Conservation (phyloP, 1,140 invertebrate species). For the Drosophila willistoni region DNA sequence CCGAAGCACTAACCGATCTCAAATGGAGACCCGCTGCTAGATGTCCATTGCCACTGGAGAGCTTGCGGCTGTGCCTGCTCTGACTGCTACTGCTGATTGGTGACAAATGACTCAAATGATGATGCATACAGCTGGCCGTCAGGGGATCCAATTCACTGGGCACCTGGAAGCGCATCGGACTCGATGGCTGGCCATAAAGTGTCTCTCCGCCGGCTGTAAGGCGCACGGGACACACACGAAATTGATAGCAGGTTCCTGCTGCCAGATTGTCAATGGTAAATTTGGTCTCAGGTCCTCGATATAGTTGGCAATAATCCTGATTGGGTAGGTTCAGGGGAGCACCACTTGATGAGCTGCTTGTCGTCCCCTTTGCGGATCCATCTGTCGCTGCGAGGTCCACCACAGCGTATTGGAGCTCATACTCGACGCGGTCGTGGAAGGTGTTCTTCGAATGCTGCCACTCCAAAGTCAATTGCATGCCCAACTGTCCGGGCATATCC, state of each 20-base stretch:
- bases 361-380: slow-evolving; percentile 44
- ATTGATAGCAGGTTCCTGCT: slow-evolving; percentile 88
- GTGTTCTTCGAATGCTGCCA: slow-evolving; percentile 84
- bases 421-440: slow-evolving; percentile 77
- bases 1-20: slow-evolving; percentile 76
- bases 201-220: slow-evolving; percentile 85
- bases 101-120: slow-evolving; percentile 52
- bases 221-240: slow-evolving; percentile 89
- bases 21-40: slow-evolving; percentile 44
- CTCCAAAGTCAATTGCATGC: slow-evolving; percentile 83
- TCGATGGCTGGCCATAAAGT: slow-evolving; percentile 87
- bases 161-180: slow-evolving; percentile 83
- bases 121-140: slow-evolving; percentile 36
- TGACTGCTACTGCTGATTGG: slow-evolving; percentile 36
- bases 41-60: slow-evolving; percentile 44
- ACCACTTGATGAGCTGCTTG: slow-evolving; percentile 30
- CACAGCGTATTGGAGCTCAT: slow-evolving; percentile 73
- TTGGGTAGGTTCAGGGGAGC: slow-evolving; percentile 57
- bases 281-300: slow-evolving; percentile 87
- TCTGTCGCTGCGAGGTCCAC: slow-evolving; percentile 30
- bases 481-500: slow-evolving; percentile 58
- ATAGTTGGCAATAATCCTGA: slow-evolving; percentile 85
- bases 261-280: slow-evolving; percentile 87
- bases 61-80: slow-evolving; percentile 62
- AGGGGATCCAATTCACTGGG: slow-evolving; percentile 63